These are phyloP conservation scores for Pollachius pollachius DNA, from an alignment of 2,113 vertebrate genomes.

Conservation along the genomic window DNA sequence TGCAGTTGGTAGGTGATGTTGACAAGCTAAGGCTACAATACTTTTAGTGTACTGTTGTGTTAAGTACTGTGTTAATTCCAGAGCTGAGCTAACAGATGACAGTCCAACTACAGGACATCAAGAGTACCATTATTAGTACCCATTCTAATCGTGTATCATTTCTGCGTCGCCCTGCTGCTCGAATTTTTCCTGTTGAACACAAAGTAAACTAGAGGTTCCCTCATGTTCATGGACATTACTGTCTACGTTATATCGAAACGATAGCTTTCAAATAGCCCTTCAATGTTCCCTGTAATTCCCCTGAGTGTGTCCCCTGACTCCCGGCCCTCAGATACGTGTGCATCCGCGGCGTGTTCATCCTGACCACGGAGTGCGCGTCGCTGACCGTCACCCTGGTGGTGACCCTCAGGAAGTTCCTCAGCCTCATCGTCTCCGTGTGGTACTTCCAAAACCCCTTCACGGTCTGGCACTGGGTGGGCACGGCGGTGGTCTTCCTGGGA, in stretches of 20 bases:
- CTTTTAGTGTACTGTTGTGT: too few relatives aligned
- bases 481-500: slow-evolving; percentile 84
- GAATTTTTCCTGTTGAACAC: too few relatives aligned
- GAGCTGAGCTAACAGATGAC: too few relatives aligned
- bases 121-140: too few relatives aligned
- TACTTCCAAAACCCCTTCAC: slow-evolving; percentile 96
- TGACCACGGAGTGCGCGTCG: slow-evolving; percentile 94
- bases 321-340: slow-evolving; percentile 83
- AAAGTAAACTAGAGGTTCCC: too few relatives aligned
- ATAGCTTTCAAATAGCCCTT: neutral
- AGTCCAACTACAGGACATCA: too few relatives aligned
- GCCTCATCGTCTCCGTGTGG: slow-evolving; percentile 95
- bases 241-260: neutral
- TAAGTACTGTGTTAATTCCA: too few relatives aligned
- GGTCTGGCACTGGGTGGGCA: slow-evolving; percentile 93
- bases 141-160: too few relatives aligned
- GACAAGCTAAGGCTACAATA: too few relatives aligned
- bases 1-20: too few relatives aligned
- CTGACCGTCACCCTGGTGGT: slow-evolving; percentile 95
- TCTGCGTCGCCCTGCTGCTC: too few relatives aligned
- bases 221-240: too few relatives aligned
- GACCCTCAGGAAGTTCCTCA: slow-evolving; percentile 93
- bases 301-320: slow-evolving; percentile 33
- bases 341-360: slow-evolving; percentile 91
- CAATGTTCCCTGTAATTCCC: neutral